A percentile compares a stretch with the other conserved stretches of the same genome.
These are phyloP conservation scores for Lottia gigantea DNA, from an alignment of 2,888 invertebrate genomes.

Conservation along the genomic window DNA sequence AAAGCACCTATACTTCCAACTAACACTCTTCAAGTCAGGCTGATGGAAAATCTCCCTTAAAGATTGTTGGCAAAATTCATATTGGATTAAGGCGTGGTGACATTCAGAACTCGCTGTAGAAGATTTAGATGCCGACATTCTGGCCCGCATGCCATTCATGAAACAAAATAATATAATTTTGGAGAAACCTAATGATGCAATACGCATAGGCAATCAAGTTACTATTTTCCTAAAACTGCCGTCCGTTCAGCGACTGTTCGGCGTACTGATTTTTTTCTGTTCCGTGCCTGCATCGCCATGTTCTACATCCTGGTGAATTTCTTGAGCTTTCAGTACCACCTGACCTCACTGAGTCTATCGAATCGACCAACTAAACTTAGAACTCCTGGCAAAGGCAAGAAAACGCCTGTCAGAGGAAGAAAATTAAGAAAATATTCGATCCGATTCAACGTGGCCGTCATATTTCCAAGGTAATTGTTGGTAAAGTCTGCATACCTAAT, in stretches of 20 bases:
- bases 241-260: background rate
- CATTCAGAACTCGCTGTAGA: background rate
- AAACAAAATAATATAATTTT: constrained; percentile 4
- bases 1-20: background rate
- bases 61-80: background rate
- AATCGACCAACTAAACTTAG: no score
- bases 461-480: background rate
- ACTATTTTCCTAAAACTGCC: background rate
- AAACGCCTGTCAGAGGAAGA: no score
- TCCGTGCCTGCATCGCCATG: background rate
- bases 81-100: background rate
- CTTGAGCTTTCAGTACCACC: background rate
- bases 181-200: background rate
- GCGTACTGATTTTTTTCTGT: background rate
- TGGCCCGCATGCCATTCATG: background rate
- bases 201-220: background rate
- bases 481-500: background rate
- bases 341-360: background rate
- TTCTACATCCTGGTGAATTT: constrained; percentile 5
- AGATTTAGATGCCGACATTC: background rate
- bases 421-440: no score
- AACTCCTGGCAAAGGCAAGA: no score
- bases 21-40: background rate
- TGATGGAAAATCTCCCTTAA: background rate
- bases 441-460: background rate